Evolutionary conservation across 2,888 invertebrate genomes (phyloP).

Genomic region (Uloborus plumipes): DNA sequence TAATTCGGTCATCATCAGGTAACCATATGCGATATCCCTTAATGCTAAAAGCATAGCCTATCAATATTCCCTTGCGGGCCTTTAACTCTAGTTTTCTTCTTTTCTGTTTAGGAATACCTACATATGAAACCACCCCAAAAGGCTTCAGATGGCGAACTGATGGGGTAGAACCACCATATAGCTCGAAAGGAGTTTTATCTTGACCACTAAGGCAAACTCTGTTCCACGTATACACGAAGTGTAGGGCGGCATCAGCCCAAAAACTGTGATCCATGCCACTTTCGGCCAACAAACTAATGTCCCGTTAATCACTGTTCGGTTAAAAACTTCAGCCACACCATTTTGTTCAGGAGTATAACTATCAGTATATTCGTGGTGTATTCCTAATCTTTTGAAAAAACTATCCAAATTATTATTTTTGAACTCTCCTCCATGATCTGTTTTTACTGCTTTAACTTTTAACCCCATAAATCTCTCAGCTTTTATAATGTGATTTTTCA

Average conservation of each 20-base stretch:
- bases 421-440: no score
- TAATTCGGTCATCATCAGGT: slow-evolving; percentile 1
- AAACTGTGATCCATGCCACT: not conserved
- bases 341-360: no score
- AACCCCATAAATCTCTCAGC: no score
- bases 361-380: no score
- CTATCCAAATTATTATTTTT: no score
- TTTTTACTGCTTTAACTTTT: no score
- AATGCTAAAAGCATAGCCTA: not conserved
- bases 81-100: not conserved
- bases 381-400: no score
- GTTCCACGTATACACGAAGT: not conserved
- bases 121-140: not conserved
- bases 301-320: no score
- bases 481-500: no score
- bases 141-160: slow-evolving; percentile 4
- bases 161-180: not conserved
- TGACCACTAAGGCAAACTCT: not conserved
- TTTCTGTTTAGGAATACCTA: slow-evolving; percentile 5
- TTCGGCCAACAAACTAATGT: not conserved
- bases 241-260: not conserved
- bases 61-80: not conserved
- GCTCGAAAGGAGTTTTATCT: slow-evolving; percentile 1
- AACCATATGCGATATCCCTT: slow-evolving; percentile 8
- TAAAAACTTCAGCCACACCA: no score